Evolutionary conservation across 2,888 invertebrate genomes (phyloP), one percentile per base, ranked within the genome.

Genomic region (Pristionchus entomophagus): DNA sequence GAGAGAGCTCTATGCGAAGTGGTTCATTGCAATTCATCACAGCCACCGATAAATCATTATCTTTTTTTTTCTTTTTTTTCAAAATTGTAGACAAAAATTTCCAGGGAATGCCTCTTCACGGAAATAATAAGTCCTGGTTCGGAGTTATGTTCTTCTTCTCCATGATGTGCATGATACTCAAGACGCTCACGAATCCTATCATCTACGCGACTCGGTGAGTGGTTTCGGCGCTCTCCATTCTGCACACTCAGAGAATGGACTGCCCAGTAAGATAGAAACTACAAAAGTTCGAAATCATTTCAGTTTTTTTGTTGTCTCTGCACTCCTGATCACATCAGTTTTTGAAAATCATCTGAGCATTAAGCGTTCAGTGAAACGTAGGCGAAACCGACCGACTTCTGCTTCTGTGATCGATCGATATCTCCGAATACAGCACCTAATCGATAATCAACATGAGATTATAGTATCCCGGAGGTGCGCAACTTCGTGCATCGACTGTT

Each of bases 181-280:
- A 96, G 92, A 95, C 95, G 69, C 93, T 96, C 86, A 94, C 95
- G 56, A 96, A 96, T 93, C 95, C 96, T 0, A 95, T 96, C 87
- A 95, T 96, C 78, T 96, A 96, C 92, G 95, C 95, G 14, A 91
- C 91, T 19, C 88, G 90, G 89, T 89, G 5, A 5, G 86, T 22
- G 6, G n/a, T n/a, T n/a, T n/a, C n/a, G n/a, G n/a, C n/a, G n/a
- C n/a, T n/a, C n/a, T n/a, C n/a, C n/a, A n/a, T n/a, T n/a, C 53
- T 56, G 53, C 3, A 56, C 14, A 14, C 53, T 14, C 19, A 3
- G 14, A 19, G 53, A 17, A 22, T 56, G 0, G 53, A 56, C n/a
- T n/a, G n/a, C n/a, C n/a, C n/a, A n/a, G n/a, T 56, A 19, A 56
- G n/a, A 56, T 56, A 0, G 19, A 56, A 19, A 14, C 12, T 53